These are phyloP conservation scores for Scaptomyza pallida DNA, from an alignment of 1,140 invertebrate species.

Conservation along the genomic window DNA sequence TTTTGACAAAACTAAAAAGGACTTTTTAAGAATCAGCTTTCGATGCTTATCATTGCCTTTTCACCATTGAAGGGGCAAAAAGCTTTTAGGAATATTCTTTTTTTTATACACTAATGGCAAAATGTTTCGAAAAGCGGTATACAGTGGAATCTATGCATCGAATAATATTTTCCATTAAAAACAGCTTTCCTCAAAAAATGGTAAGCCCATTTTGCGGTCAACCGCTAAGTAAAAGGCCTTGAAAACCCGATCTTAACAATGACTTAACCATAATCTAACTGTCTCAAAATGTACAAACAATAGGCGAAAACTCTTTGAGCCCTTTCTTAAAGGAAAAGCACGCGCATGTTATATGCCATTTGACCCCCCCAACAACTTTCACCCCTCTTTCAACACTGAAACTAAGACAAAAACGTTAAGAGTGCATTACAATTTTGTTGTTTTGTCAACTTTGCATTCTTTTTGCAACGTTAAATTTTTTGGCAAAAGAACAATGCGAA, in stretches of 20 bases:
- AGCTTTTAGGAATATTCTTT: too few species aligned
- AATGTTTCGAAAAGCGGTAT: too few species aligned
- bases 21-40: too few species aligned
- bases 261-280: not conserved
- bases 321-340: constrained; percentile 19
- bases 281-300: too few species aligned
- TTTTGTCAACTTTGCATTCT: constrained; percentile 54
- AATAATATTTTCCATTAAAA: too few species aligned
- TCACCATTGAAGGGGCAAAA: too few species aligned
- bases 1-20: too few species aligned
- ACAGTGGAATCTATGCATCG: too few species aligned
- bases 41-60: too few species aligned
- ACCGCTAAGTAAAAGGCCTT: too few species aligned
- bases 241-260: not conserved
- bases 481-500: constrained; percentile 21
- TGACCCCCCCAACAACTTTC: constrained; percentile 32
- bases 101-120: too few species aligned
- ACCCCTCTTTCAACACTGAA: constrained; percentile 36
- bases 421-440: constrained; percentile 35
- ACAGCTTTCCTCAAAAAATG: too few species aligned
- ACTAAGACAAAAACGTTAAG: constrained; percentile 6
- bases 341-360: constrained; percentile 7
- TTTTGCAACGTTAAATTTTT: constrained; percentile 34
- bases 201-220: not conserved
- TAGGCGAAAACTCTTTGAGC: constrained; percentile 24